Percentiles rank a stretch among this genome's conserved stretches.
Evolutionary conservation across 2,113 vertebrate genomes (phyloP).

Genomic region (Cyanistes caeruleus): DNA sequence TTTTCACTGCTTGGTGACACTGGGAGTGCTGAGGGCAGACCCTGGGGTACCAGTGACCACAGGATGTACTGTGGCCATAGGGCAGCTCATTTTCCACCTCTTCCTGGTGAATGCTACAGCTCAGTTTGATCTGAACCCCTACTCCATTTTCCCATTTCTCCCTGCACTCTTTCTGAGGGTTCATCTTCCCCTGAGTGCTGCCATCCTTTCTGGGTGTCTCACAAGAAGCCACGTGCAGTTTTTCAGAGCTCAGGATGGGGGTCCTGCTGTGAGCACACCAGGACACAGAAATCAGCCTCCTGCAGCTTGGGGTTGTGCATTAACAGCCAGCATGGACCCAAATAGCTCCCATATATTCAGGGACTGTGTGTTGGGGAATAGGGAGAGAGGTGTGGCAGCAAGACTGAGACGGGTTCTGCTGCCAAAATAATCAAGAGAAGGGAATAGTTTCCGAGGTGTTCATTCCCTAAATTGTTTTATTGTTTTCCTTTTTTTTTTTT

Average conservation of each 20-base stretch:
- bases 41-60: not conserved
- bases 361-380: not conserved
- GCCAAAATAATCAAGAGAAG: constrained; percentile 46
- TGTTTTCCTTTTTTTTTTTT: not conserved
- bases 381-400: constrained; percentile 34
- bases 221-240: not conserved
- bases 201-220: not conserved
- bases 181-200: not conserved
- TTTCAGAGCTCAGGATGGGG: not conserved
- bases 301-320: not conserved
- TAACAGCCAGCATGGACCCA: not conserved
- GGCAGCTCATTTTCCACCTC: not conserved
- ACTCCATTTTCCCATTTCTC: not conserved
- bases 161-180: not conserved
- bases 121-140: not conserved
- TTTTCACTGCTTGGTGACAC: not conserved
- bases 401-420: not conserved
- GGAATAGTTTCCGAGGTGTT: constrained; percentile 59
- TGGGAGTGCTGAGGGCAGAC: not conserved
- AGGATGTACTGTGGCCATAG: not conserved
- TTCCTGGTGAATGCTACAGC: not conserved
- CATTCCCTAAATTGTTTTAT: constrained; percentile 41
- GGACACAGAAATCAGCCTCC: not conserved
- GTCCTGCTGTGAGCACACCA: not conserved
- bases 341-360: not conserved